Conservation (phyloP, 2,113 vertebrate genomes). For the Lontra canadensis region DNA sequence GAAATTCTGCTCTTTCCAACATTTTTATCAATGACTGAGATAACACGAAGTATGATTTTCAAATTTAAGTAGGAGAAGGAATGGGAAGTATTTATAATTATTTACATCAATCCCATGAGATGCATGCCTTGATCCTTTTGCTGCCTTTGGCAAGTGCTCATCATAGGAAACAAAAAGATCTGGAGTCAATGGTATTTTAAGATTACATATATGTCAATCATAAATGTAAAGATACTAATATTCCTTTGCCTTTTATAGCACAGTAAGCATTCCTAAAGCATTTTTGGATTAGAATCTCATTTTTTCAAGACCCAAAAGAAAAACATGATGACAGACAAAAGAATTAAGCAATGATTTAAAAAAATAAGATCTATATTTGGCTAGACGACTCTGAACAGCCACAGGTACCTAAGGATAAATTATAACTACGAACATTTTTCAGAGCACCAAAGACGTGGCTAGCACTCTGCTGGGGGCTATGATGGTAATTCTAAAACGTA, state of each 20-base stretch:
- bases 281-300: constrained; percentile 41
- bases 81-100: constrained; percentile 28
- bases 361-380: not conserved
- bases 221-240: not conserved
- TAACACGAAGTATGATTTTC: constrained; percentile 37
- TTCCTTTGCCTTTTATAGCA: not conserved
- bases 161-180: constrained; percentile 41
- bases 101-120: not conserved
- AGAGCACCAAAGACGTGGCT: not conserved
- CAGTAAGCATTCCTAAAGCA: constrained; percentile 38
- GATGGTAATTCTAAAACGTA: constrained; percentile 34
- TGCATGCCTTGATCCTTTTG: not conserved
- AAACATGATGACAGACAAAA: constrained; percentile 16
- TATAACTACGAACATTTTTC: constrained; percentile 4
- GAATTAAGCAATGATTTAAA: constrained; percentile 31
- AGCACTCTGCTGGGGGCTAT: not conserved
- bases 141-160: not conserved
- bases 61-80: constrained; percentile 17
- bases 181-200: constrained; percentile 12
- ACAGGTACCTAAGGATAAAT: not conserved
- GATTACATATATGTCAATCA: not conserved
- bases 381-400: not conserved
- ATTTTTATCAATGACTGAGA: constrained; percentile 22
- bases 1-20: constrained; percentile 36
- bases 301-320: constrained; percentile 56